phyloP scores from a whole-genome alignment of 1,140 invertebrate species.

The Leguminivora glycinivorella region DNA sequence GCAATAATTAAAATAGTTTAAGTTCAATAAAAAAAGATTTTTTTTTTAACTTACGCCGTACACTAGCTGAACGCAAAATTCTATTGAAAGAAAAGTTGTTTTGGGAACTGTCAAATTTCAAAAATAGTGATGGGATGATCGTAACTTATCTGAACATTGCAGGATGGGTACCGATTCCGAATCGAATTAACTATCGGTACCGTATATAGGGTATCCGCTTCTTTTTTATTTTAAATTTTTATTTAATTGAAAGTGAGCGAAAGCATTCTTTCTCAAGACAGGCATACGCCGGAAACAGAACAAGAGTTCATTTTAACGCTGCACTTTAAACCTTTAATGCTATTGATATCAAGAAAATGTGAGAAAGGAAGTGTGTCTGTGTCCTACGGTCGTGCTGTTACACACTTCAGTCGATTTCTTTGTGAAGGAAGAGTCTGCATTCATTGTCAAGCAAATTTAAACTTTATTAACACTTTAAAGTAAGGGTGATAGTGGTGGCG shows the following conservation, averaged over 20 bases:
- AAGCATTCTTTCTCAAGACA: slow-evolving; percentile 57
- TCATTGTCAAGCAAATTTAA: slow-evolving; percentile 58
- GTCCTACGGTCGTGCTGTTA: slow-evolving; percentile 51
- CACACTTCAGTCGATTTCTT: slow-evolving; percentile 64
- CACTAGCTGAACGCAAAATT: slow-evolving; percentile 1
- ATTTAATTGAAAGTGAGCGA: slow-evolving; percentile 39
- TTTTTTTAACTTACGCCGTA: background rate
- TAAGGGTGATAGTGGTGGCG: slow-evolving; percentile 74
- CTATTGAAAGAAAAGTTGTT: background rate
- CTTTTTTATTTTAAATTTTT: background rate
- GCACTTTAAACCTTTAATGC: slow-evolving; percentile 58
- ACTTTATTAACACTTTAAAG: slow-evolving; percentile 52
- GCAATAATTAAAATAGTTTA: background rate
- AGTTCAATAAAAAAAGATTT: background rate
- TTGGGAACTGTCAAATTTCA: slow-evolving; percentile 39
- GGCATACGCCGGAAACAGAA: slow-evolving; percentile 60
- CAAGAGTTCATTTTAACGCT: slow-evolving; percentile 69
- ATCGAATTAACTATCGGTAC: no score
- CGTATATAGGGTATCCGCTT: background rate
- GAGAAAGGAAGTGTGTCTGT: slow-evolving; percentile 76
- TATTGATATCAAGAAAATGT: slow-evolving; percentile 77
- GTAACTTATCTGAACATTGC: background rate
- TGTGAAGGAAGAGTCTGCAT: slow-evolving; percentile 56
- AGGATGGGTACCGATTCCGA: background rate
- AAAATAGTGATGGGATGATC: slow-evolving; percentile 58